Base-by-base conservation (phyloP, 2,113 vertebrate species). In the Leptobrachium ailaonicum region DNA sequence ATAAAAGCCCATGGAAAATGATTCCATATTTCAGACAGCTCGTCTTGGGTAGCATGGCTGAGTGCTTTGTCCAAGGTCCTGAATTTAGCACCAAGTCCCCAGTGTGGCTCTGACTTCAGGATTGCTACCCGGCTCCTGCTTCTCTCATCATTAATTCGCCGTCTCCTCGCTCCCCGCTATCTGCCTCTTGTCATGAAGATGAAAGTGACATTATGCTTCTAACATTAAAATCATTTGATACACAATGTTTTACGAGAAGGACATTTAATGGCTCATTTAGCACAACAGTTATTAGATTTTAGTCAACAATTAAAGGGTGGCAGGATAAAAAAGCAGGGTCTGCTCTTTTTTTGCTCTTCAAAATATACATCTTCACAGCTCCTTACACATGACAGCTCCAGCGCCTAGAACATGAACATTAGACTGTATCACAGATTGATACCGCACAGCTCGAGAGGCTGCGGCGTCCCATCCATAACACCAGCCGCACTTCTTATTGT, bases 191-290 rank as follows among this genome's bases (percentile, higher is more conserved):
- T 81, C 79, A 81, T 75, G 79, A 87, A 85, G 86, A 89, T 91
- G 89, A 89, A 90, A 90, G 90, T n/a, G 83, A 84, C 71, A 88
- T 85, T 85, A 87, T 75, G 88, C 85, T 88, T 86, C 85, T 87
- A 83, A 87, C 82, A 72, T 66, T 86, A 89, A 90, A 90, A 84
- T 83, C 88, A 82, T 86, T 88, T 73, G 73, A 85, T 79, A 83
- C 67, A 86, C 67, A 88, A 88, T 69, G 64, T 78, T 88, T 87
- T 85, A 68, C 77, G 83, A 87, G 86, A 78, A 87, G 82, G 86
- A 54, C 75, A 89, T 90, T 90, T 90, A 89, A 90, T 71, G 92
- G 86, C 88, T 87, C 91, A 91, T 91, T 92, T 90, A 60, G 86
- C 86, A 86, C 86, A 86, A 89, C 89, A 88, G 86, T 88, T 90